These are phyloP conservation scores for Sabatieria punctata DNA, from an alignment of 2,888 invertebrate genomes.

Conservation along the genomic window DNA sequence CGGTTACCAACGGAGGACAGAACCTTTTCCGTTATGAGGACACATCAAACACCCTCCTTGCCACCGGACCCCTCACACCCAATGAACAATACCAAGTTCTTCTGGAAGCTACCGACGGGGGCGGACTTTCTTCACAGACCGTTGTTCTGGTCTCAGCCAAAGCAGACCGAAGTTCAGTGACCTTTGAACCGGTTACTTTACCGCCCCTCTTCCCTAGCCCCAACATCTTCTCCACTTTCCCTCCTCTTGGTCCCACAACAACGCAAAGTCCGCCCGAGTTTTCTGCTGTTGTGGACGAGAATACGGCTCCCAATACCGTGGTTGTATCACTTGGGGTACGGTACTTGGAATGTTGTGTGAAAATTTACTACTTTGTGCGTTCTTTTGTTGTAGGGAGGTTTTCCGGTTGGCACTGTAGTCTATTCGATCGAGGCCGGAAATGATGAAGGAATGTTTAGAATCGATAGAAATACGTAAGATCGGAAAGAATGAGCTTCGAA, in stretches of 20 bases:
- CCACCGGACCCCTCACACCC: slow-evolving; percentile 18
- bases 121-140: slow-evolving; percentile 15
- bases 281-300: slow-evolving; percentile 22
- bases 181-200: neutral
- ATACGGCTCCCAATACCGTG: slow-evolving; percentile 23
- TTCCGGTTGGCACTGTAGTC: neutral
- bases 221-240: neutral
- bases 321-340: slow-evolving; percentile 23
- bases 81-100: slow-evolving; percentile 22
- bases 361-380: neutral
- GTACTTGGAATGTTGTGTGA: neutral
- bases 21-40: slow-evolving; percentile 23
- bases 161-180: neutral
- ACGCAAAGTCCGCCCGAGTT: too few species aligned
- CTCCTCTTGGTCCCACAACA: neutral
- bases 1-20: slow-evolving; percentile 22
- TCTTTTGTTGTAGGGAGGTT: neutral
- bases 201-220: neutral
- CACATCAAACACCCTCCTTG: slow-evolving; percentile 18
- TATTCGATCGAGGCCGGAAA: slow-evolving; percentile 7
- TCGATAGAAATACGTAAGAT: slow-evolving; percentile 6
- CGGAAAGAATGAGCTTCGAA: neutral
- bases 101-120: slow-evolving; percentile 20
- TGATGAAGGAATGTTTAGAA: slow-evolving; percentile 4
- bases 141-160: slow-evolving; percentile 16